A percentile compares a stretch with the other conserved stretches of the same genome.
phyloP scores from a whole-genome alignment of 2,888 invertebrate genomes.

The Ecliptopera silaceata region DNA sequence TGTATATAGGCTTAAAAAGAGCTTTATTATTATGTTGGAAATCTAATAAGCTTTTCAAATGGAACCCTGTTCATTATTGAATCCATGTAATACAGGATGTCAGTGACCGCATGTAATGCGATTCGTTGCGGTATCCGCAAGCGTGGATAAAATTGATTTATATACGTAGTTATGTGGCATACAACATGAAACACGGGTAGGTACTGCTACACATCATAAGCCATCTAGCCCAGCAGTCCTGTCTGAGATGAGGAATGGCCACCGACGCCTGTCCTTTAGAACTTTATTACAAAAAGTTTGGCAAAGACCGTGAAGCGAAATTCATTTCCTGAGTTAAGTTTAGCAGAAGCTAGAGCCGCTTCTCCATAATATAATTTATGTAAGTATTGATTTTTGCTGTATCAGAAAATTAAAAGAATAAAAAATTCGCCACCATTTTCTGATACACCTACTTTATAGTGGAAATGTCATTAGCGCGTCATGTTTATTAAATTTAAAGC shows the following conservation, averaged over 20 bases:
- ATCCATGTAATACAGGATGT: slow-evolving; percentile 68
- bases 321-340: slow-evolving; percentile 37
- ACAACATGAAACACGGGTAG: slow-evolving; percentile 37
- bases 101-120: slow-evolving; percentile 74
- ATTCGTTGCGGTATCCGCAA: slow-evolving; percentile 70
- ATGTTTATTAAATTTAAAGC: slow-evolving; percentile 40
- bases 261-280: slow-evolving; percentile 22
- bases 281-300: slow-evolving; percentile 40
- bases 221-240: slow-evolving; percentile 23
- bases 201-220: slow-evolving; percentile 31
- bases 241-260: slow-evolving; percentile 38
- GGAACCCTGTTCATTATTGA: slow-evolving; percentile 44
- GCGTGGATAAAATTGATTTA: slow-evolving; percentile 72
- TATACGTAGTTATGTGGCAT: slow-evolving; percentile 48
- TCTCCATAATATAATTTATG: too few species aligned
- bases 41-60: slow-evolving; percentile 22
- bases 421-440: slow-evolving; percentile 17
- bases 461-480: slow-evolving; percentile 23
- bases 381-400: too few species aligned
- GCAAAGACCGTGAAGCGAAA: slow-evolving; percentile 49
- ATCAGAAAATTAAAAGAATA: neutral
- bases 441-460: slow-evolving; percentile 31
- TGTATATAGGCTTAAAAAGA: slow-evolving; percentile 10
- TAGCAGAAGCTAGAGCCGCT: neutral
- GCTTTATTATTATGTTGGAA: slow-evolving; percentile 5